A percentile compares a stretch with the other conserved stretches of the same genome.
phyloP scores from a whole-genome alignment of 2,113 vertebrate genomes.

The Oenanthe melanoleuca region DNA sequence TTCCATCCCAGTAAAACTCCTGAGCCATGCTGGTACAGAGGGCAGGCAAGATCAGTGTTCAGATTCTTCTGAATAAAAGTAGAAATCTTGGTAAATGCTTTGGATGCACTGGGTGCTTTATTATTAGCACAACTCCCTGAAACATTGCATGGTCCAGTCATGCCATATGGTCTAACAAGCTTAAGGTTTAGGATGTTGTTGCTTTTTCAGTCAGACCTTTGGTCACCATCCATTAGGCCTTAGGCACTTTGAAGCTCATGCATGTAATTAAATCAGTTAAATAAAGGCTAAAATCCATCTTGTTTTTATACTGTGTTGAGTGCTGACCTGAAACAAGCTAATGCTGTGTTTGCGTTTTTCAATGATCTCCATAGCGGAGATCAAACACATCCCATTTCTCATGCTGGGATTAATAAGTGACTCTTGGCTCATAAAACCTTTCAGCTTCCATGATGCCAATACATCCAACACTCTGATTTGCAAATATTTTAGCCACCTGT shows the following conservation, averaged over 20 bases:
- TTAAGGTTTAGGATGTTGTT: conserved; percentile 12
- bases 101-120: not conserved
- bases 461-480: not conserved
- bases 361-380: not conserved
- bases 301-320: not conserved
- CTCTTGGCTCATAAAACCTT: not conserved
- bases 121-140: not conserved
- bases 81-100: not conserved
- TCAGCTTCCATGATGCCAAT: not conserved
- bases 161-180: not conserved
- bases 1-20: not conserved
- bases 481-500: not conserved
- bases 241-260: not conserved
- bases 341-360: not conserved
- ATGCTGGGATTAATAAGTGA: not conserved
- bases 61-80: not conserved
- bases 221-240: not conserved
- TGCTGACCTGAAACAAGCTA: not conserved
- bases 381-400: not conserved
- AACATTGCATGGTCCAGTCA: not conserved
- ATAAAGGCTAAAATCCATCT: conserved; percentile 16
- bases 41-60: not conserved
- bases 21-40: accelerated
- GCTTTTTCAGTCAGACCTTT: not conserved
- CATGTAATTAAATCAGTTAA: conserved; percentile 30